Evolutionary conservation across 1,140 invertebrate genomes (phyloP).

Genomic region (Heliconius himera): DNA sequence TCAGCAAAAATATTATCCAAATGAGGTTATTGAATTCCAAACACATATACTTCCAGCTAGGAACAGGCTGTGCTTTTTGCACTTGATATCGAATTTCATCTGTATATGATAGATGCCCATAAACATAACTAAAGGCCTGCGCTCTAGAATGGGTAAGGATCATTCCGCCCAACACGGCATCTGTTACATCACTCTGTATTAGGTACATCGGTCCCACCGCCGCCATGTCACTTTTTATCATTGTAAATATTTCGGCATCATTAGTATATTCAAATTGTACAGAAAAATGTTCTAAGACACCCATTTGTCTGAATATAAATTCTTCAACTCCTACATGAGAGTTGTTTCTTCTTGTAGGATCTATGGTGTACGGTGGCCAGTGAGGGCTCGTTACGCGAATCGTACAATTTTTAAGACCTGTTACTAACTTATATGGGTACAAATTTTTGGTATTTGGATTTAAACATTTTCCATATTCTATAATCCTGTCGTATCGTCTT

Average conservation of each 20-base stretch:
- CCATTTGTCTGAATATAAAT: conserved; percentile 47
- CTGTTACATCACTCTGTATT: conserved; percentile 47
- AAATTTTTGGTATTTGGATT: not conserved
- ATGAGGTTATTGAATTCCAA: conserved; percentile 52
- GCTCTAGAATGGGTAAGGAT: conserved; percentile 48
- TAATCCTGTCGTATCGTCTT: conserved; percentile 41
- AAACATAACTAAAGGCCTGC: conserved; percentile 50
- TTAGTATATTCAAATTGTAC: conserved; percentile 45
- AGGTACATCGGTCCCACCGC: conserved; percentile 45
- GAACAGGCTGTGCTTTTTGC: conserved; percentile 44
- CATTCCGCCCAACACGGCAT: conserved; percentile 55
- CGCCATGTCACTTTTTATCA: conserved; percentile 43
- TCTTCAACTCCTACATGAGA: conserved; percentile 52
- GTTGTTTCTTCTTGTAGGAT: conserved; percentile 24
- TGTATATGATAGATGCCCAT: conserved; percentile 42
- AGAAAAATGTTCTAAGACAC: conserved; percentile 52
- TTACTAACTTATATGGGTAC: conserved; percentile 29
- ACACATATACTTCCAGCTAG: conserved; percentile 51
- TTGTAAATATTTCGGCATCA: conserved; percentile 48
- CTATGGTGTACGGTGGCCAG: conserved; percentile 55
- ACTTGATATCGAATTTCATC: conserved; percentile 59
- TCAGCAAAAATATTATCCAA: conserved; percentile 51
- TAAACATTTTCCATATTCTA: conserved; percentile 43
- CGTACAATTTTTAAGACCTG: conserved; percentile 20
- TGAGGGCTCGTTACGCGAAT: conserved; percentile 33